These are phyloP conservation scores for Leptinotarsa texana DNA, from an alignment of 1,140 invertebrate genomes.

Conservation along the genomic window DNA sequence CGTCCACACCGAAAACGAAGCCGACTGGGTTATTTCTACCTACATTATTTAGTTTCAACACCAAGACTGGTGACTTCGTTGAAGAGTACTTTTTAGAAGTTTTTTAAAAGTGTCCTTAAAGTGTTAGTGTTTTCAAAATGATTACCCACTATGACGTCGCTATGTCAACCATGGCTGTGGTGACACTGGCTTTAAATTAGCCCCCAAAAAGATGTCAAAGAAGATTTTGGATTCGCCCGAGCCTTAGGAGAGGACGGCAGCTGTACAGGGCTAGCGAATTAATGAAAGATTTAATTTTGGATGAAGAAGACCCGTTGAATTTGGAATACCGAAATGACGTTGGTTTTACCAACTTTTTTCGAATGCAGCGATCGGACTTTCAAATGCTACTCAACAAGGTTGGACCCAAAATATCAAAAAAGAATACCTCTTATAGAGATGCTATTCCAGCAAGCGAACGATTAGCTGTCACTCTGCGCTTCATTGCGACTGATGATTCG, in stretches of 20 bases:
- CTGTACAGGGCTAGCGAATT: constrained; percentile 23
- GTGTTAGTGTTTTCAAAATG: background rate
- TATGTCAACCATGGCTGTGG: too few species aligned
- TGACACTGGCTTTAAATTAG: too few species aligned
- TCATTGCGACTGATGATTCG: constrained; percentile 45
- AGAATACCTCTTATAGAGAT: constrained; percentile 44
- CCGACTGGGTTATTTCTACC: background rate
- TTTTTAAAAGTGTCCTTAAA: constrained; percentile 12
- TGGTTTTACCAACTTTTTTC: constrained; percentile 39
- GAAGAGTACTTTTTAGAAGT: background rate
- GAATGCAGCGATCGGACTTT: constrained; percentile 42
- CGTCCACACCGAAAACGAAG: constrained; percentile 17
- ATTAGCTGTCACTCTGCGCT: constrained; percentile 46
- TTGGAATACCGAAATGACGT: constrained; percentile 4
- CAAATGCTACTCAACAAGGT: constrained; percentile 37
- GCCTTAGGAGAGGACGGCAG: constrained; percentile 15
- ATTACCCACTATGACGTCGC: background rate
- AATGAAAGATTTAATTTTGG: constrained; percentile 14
- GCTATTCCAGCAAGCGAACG: constrained; percentile 43
- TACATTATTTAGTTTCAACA: too few species aligned
- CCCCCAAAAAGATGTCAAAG: background rate
- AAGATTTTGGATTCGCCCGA: constrained; percentile 23
- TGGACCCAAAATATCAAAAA: constrained; percentile 38
- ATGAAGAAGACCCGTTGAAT: constrained; percentile 14
- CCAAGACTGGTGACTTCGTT: too few species aligned